phyloP scores from a whole-genome alignment of 2,113 vertebrate genomes.

The Microtus ochrogaster region DNA sequence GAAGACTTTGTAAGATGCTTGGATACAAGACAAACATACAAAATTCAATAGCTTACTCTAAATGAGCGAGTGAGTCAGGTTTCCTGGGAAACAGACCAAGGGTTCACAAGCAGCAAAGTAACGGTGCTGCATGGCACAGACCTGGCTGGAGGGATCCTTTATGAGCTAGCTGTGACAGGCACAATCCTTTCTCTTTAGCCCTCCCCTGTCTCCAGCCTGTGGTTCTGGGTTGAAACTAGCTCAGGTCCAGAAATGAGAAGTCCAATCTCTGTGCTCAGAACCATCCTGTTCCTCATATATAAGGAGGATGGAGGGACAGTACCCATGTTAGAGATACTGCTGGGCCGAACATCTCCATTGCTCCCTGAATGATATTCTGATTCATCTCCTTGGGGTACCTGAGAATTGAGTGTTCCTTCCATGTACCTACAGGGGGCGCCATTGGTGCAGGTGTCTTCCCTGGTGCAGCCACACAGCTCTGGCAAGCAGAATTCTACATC shows the following conservation, averaged over 20 bases:
- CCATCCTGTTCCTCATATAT: background rate
- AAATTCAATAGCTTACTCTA: background rate
- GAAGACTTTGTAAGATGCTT: background rate
- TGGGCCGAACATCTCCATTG: background rate
- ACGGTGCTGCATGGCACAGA: background rate
- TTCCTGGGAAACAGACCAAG: background rate
- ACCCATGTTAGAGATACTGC: background rate
- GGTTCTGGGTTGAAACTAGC: background rate
- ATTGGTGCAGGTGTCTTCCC: background rate
- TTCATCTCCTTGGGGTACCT: no score
- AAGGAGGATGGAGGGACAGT: background rate
- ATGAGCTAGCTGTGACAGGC: background rate
- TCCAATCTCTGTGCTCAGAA: background rate
- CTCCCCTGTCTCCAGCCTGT: background rate
- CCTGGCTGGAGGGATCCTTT: background rate
- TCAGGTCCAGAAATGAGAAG: background rate
- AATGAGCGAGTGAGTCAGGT: rapidly evolving
- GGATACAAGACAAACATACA: background rate
- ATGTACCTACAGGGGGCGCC: background rate
- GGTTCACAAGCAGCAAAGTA: background rate
- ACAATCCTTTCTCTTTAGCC: background rate
- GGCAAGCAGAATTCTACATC: no score
- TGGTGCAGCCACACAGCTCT: background rate
- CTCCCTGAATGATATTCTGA: rapidly evolving
- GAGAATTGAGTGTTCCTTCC: no score